phyloP scores from a whole-genome alignment of 2,113 vertebrate species.

The Tinamus guttatus region DNA sequence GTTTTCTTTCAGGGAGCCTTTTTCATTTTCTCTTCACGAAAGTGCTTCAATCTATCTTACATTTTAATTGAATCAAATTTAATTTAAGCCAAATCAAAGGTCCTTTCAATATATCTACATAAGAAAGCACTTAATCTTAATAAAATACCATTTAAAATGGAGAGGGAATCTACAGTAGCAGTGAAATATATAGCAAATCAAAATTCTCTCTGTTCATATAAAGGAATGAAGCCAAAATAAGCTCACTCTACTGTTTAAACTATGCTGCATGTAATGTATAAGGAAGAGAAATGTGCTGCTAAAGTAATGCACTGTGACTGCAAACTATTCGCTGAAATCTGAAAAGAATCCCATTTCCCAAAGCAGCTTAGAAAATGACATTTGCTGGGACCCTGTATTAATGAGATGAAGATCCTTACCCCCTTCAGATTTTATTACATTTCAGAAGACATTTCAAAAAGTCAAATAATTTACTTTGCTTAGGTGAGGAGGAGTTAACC shows the following conservation, averaged over 20 bases:
- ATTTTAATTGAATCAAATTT: slow-evolving; percentile 78
- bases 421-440: slow-evolving; percentile 70
- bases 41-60: slow-evolving; percentile 75
- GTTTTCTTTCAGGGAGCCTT: slow-evolving; percentile 4
- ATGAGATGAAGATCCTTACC: slow-evolving; percentile 73
- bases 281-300: slow-evolving; percentile 67
- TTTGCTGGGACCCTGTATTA: slow-evolving; percentile 72
- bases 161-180: slow-evolving; percentile 64
- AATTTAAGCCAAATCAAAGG: slow-evolving; percentile 81
- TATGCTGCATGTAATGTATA: slow-evolving; percentile 50
- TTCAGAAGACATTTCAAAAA: slow-evolving; percentile 71
- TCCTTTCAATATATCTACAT: slow-evolving; percentile 72
- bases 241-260: slow-evolving; percentile 63
- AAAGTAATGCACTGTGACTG: slow-evolving; percentile 66
- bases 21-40: slow-evolving; percentile 58
- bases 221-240: slow-evolving; percentile 76
- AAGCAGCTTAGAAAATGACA: slow-evolving; percentile 72
- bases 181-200: slow-evolving; percentile 77
- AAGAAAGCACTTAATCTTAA: slow-evolving; percentile 82
- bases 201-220: slow-evolving; percentile 68
- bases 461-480: slow-evolving; percentile 71
- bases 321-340: slow-evolving; percentile 55
- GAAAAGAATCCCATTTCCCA: slow-evolving; percentile 65
- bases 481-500: slow-evolving; percentile 67
- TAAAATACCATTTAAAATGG: slow-evolving; percentile 77